Conservation (phyloP, 2,888 invertebrate species). For the Xylophagus ater region DNA sequence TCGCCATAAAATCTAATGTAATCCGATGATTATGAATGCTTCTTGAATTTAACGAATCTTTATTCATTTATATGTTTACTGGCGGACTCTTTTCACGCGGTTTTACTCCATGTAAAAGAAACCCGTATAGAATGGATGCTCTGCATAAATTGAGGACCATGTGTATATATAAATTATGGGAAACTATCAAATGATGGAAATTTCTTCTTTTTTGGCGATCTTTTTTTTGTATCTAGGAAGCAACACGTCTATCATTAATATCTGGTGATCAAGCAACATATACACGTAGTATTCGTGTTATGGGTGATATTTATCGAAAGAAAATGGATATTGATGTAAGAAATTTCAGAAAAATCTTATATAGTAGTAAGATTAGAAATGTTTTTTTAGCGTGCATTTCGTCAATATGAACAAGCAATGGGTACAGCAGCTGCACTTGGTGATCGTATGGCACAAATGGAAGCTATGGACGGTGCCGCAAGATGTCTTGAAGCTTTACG, state of each 20-base stretch:
- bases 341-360: constrained; percentile 26
- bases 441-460: constrained; percentile 78
- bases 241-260: constrained; percentile 62
- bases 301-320: constrained; percentile 74
- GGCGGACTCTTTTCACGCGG: too few relatives aligned
- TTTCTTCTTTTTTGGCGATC: too few relatives aligned
- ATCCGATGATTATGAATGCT: too few relatives aligned
- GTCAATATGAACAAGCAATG: constrained; percentile 81
- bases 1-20: too few relatives aligned
- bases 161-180: too few relatives aligned
- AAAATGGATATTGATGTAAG: constrained; percentile 72
- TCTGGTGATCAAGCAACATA: constrained; percentile 79
- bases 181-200: too few relatives aligned
- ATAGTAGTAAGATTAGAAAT: constrained; percentile 17
- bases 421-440: constrained; percentile 69
- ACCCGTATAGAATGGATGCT: too few relatives aligned
- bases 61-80: too few relatives aligned
- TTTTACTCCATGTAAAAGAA: too few relatives aligned
- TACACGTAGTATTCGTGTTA: constrained; percentile 68
- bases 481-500: constrained; percentile 66
- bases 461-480: constrained; percentile 81
- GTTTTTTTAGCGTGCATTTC: constrained; percentile 39
- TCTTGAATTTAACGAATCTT: too few relatives aligned
- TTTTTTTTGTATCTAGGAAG: constrained; percentile 48
- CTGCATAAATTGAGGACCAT: too few relatives aligned